Conservation (phyloP, 2,888 invertebrate genomes). For the Eupithecia exiguata region DNA sequence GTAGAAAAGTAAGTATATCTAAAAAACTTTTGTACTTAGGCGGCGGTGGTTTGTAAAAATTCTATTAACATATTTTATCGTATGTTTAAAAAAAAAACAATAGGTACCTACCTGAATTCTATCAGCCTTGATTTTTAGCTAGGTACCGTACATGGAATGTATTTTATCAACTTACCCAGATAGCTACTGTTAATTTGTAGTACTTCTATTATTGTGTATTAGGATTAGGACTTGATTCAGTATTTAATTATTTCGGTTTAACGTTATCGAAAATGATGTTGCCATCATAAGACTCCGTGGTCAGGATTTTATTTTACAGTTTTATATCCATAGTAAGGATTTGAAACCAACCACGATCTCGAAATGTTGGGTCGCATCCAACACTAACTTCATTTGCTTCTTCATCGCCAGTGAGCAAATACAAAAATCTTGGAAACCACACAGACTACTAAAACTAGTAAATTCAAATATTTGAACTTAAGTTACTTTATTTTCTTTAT, state of each 20-base stretch:
- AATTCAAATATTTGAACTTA: background rate
- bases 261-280: background rate
- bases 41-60: background rate
- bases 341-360: conserved; percentile 11
- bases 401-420: conserved; percentile 16
- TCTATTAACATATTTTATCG: background rate
- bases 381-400: conserved; percentile 22
- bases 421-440: conserved; percentile 8
- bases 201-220: background rate
- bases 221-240: background rate
- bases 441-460: background rate
- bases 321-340: conserved; percentile 6
- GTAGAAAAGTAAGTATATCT: background rate
- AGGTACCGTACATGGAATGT: background rate
- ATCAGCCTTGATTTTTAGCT: background rate
- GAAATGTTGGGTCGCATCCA: conserved; percentile 34
- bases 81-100: background rate
- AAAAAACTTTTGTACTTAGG: background rate
- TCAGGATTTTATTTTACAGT: background rate
- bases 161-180: background rate
- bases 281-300: background rate
- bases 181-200: background rate
- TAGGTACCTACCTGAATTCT: background rate
- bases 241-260: background rate
- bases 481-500: background rate